Evolutionary conservation across 2,113 vertebrate genomes (phyloP), one percentile per base, ranked within the genome.

Genomic region (Euleptes europaea): DNA sequence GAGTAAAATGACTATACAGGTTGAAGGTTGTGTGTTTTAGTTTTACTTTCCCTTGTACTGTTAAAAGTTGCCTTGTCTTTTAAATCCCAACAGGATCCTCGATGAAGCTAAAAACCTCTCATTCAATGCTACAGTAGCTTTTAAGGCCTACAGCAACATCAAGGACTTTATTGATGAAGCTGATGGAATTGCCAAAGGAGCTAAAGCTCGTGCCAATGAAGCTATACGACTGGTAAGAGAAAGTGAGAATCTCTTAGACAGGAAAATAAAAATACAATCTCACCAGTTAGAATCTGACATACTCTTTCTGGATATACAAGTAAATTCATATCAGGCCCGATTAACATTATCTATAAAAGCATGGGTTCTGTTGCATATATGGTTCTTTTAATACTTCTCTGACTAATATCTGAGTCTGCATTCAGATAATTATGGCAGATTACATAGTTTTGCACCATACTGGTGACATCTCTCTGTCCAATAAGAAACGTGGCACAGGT

Each of bases 101-200:
- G 97, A 97, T 10, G 98, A 99, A 82, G 98, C 98, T 38, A 99
- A 98, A 95, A 99, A 98, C 83, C 95, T 99, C 78, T 99, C 99
- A 90, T 98, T 99, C 94, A 99, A 99, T 86, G 99, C 99, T 86
- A 99, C 99, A 1, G 97, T 97, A 77, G 99, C 99, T 80, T 99
- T 99, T 96, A 98, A 97, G 65, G 98, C 99, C 88, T 99, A 99
- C 72, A 98, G 96, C 88, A 99, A 98, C 90, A 99, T 99, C 94
- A 99, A 99, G 91, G 95, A 97, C 70, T 94, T 95, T 77, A 97
- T 97, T 12, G 98, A 98, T 0, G 96, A 97, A 88, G 98, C 99
- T 33, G 98, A 99, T 92, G 97, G 94, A 90, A 94, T 98, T 88
- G 98, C 98, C 44, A 97, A 95, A 92, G 95, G 96, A 87, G 98